phyloP scores from a whole-genome alignment of 2,888 invertebrate species.

The Hemicrepidius hirtus region DNA sequence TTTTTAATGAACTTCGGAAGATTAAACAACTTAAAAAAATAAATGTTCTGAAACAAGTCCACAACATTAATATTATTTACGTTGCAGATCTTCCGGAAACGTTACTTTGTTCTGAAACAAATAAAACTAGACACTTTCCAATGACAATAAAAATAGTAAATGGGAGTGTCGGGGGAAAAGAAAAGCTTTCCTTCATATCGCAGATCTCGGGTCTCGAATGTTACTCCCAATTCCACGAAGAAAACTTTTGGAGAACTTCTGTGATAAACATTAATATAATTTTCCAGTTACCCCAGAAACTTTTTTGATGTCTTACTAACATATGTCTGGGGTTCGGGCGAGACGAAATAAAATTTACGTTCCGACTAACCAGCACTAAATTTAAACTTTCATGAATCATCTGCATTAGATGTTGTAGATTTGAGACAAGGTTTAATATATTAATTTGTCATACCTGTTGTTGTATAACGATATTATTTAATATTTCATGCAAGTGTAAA shows the following conservation, averaged over 20 bases:
- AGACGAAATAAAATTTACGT: not conserved
- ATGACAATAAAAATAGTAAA: conserved; percentile 3
- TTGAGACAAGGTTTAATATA: not conserved
- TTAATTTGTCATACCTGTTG: conserved; percentile 5
- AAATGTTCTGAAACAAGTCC: too few relatives aligned
- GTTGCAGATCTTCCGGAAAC: too few relatives aligned
- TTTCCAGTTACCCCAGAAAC: conserved; percentile 12
- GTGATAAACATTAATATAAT: conserved; percentile 15
- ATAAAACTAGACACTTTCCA: not conserved
- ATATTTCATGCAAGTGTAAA: not conserved
- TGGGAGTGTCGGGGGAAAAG: not conserved
- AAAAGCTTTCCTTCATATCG: not conserved
- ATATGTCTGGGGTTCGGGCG: conserved; percentile 4
- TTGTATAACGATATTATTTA: conserved; percentile 14
- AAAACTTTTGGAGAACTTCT: not conserved
- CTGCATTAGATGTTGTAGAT: not conserved
- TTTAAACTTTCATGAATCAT: conserved; percentile 12
- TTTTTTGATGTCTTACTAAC: conserved; percentile 23
- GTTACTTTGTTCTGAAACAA: too few relatives aligned
- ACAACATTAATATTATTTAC: too few relatives aligned
- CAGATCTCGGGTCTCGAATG: not conserved
- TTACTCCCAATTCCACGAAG: not conserved
- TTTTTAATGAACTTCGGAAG: too few relatives aligned
- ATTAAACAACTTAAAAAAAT: too few relatives aligned
- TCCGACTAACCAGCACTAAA: not conserved